Evolutionary conservation across 2,113 vertebrate species (phyloP).

Genomic region (Desmodus rotundus): DNA sequence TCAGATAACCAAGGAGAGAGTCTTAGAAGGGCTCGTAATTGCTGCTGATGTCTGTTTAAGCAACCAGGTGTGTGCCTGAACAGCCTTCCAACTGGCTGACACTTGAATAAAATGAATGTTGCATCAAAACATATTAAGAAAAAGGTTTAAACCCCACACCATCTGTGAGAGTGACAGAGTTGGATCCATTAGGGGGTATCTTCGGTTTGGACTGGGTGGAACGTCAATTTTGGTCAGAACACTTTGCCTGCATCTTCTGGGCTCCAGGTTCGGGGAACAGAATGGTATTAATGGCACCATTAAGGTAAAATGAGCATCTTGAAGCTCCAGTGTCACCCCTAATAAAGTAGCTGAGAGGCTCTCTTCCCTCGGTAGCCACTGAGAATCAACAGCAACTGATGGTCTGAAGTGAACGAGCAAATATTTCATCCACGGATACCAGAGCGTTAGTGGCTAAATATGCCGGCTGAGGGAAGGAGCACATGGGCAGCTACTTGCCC

Average conservation of each 20-base stretch:
- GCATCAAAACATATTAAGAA: slow-evolving; percentile 7
- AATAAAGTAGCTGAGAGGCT: slow-evolving; percentile 77
- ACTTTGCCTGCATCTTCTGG: neutral
- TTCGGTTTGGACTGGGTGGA: slow-evolving; percentile 52
- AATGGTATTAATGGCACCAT: slow-evolving; percentile 34
- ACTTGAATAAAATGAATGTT: slow-evolving; percentile 59
- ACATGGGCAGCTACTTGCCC: slow-evolving; percentile 85
- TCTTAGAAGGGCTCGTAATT: slow-evolving; percentile 21
- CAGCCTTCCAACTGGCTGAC: neutral
- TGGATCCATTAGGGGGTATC: neutral
- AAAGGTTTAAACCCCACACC: slow-evolving; percentile 36
- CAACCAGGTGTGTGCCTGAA: neutral
- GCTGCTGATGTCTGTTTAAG: neutral
- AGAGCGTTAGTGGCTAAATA: slow-evolving; percentile 83
- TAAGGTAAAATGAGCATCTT: slow-evolving; percentile 61
- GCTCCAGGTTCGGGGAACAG: neutral
- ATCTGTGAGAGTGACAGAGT: neutral
- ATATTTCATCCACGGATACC: slow-evolving; percentile 87
- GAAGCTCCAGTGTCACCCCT: slow-evolving; percentile 46
- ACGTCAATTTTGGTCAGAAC: slow-evolving; percentile 42
- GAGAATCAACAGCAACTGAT: slow-evolving; percentile 79
- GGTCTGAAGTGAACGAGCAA: slow-evolving; percentile 85
- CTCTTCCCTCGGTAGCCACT: slow-evolving; percentile 69
- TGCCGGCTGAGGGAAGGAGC: slow-evolving; percentile 80
- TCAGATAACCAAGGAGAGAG: neutral